Evolutionary conservation across 2,113 vertebrate species (phyloP), one percentile per base, ranked within the genome.

Genomic region (Psettodes erumei): DNA sequence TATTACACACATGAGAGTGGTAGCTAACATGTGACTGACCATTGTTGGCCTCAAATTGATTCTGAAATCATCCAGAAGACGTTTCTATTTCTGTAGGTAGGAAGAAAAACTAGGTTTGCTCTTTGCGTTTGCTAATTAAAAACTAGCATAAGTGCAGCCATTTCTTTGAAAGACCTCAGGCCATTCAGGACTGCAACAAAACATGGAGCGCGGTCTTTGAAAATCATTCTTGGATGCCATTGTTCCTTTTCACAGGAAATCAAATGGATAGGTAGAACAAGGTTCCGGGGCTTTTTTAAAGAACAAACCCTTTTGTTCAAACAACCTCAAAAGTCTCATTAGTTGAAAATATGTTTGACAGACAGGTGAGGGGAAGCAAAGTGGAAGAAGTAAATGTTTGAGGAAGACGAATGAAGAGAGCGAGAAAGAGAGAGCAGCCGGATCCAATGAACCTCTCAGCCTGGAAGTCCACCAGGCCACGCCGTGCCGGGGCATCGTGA

Each of bases 401-500:
- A n/a, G 42, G 19, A 45, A n/a, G 42, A 33, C 2, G 11, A 13
- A 27, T 25, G 11, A 51, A 35, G 50, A 51, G 27, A 65, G 10
- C 25, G 11, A 53, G 8, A 60, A 68, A 27, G 54, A 67, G 21
- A n/a, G 19, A 21, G 27, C 16, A 11, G 66, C 67, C 40, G 58
- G 71, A n/a, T n/a, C n/a, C n/a, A n/a, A n/a, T n/a, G n/a, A n/a
- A n/a, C n/a, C 75, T 51, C 51, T 71, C 30, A 30, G 68, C 68
- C 77, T 82, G 58, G 81, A 79, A 79, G 71, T 68, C 70, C 82
- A 75, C 50, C 54, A n/a, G 48, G 66, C 73, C 56, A 71, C 70
- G 55, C 60, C 54, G 50, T 56, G 47, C 43, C 64, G 43, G 18
- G 60, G 55, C 45, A 54, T 38, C 32, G 35, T 61, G 70, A 37